These are phyloP conservation scores for Paelopatides confundens DNA, from an alignment of 53 echinoderm and acorn worm species.

Conservation along the genomic window DNA sequence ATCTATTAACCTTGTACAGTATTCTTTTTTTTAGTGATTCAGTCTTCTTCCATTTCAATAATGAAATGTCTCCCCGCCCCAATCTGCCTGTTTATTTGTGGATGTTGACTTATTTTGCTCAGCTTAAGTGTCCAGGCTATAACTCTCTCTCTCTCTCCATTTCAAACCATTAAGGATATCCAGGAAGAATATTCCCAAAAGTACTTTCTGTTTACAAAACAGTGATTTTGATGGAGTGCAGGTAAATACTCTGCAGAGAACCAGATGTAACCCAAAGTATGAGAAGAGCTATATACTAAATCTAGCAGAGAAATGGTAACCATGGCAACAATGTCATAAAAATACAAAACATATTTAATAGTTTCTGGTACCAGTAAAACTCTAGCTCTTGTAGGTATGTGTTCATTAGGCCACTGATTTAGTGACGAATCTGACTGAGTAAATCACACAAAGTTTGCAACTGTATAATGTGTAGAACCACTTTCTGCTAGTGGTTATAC, in stretches of 20 bases:
- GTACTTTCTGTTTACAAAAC: neutral
- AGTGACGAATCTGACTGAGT: too few relatives aligned
- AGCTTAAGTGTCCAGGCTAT: conserved; percentile 2
- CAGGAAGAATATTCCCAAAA: neutral
- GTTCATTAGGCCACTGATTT: too few relatives aligned
- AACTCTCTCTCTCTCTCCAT: too few relatives aligned
- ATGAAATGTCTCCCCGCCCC: conserved; percentile 16
- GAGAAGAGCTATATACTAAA: neutral
- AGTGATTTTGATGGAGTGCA: neutral
- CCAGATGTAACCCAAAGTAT: neutral
- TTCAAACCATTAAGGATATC: neutral
- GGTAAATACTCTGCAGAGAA: neutral
- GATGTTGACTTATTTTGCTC: conserved; percentile 40
- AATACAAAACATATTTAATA: neutral
- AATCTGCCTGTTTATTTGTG: conserved; percentile 39
- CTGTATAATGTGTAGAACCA: too few relatives aligned
- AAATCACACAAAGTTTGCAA: too few relatives aligned
- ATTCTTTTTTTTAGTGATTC: neutral
- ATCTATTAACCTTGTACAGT: neutral
- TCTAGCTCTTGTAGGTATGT: too few relatives aligned
- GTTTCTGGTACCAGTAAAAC: too few relatives aligned
- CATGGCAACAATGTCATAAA: neutral
- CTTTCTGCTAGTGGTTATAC: too few relatives aligned
- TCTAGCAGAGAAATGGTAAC: neutral
- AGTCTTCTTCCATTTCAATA: conserved; percentile 38